phyloP scores from a whole-genome alignment of 2,888 invertebrate genomes.

The Galeruca laticollis region DNA sequence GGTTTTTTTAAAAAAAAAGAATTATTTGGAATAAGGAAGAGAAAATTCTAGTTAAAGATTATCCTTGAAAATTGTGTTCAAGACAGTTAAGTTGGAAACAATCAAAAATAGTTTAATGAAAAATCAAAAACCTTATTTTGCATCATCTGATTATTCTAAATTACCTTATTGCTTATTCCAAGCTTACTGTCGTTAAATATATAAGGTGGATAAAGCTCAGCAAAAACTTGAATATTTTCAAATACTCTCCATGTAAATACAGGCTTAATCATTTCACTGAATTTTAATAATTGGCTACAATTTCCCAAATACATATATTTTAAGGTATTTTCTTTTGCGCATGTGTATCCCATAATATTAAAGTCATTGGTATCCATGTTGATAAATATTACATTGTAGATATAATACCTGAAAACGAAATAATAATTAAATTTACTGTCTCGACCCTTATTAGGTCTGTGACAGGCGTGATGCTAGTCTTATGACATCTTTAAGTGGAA shows the following conservation, averaged over 20 bases:
- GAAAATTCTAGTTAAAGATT: no score
- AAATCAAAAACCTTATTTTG: no score
- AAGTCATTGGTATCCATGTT: not conserved
- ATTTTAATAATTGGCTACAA: not conserved
- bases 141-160: no score
- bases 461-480: no score
- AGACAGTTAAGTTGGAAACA: no score
- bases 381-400: not conserved
- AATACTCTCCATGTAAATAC: not conserved
- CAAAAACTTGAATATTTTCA: not conserved
- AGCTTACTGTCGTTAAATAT: not conserved
- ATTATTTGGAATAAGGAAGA: no score
- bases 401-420: not conserved
- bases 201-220: not conserved
- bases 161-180: constrained; percentile 1
- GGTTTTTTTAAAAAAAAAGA: no score
- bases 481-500: no score
- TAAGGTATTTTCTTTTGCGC: not conserved
- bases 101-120: no score
- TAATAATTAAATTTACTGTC: no score
- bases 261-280: not conserved
- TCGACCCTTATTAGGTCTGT: no score
- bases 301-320: not conserved
- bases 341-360: not conserved
- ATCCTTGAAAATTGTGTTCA: no score